Evolutionary conservation across 30 jellyfish, hydroid and myxozoan species (phyloP).

Genomic region (Aurelia sp.): DNA sequence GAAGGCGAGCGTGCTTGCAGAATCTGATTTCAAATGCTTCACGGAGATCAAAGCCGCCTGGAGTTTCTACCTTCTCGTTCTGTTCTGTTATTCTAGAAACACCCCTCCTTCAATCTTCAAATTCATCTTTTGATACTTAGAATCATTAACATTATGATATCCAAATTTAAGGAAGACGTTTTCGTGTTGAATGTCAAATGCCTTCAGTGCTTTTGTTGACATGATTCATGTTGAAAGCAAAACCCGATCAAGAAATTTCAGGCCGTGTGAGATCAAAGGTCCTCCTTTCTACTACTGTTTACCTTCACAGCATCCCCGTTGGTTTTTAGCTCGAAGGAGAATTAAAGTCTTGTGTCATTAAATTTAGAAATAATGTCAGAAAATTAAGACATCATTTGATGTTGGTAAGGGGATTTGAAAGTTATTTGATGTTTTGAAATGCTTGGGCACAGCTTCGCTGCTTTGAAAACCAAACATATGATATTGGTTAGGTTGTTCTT

Average conservation of each 20-base stretch:
- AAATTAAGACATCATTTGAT: not conserved
- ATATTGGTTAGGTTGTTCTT: not conserved
- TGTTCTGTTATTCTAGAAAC: too few relatives aligned
- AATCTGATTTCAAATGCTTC: not conserved
- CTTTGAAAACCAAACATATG: not conserved
- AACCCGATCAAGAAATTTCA: conserved; percentile 13
- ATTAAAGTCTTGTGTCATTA: not conserved
- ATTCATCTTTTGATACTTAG: not conserved
- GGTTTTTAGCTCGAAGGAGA: conserved; percentile 1
- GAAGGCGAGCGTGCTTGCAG: not conserved
- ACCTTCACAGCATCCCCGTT: conserved; percentile 27
- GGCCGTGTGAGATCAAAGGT: conserved; percentile 23
- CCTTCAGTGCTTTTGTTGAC: conserved; percentile 28
- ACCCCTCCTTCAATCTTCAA: not conserved
- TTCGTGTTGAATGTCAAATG: not conserved
- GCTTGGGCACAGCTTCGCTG: conserved; percentile 8
- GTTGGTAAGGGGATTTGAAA: too few relatives aligned
- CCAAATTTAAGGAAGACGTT: not conserved
- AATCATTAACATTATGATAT: not conserved
- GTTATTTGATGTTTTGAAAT: not conserved
- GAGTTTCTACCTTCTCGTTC: too few relatives aligned
- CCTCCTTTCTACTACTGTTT: not conserved
- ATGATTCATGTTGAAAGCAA: not conserved
- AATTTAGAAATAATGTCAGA: not conserved
- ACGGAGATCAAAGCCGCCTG: not conserved